Evolutionary conservation across 2,113 vertebrate species (phyloP).

Genomic region (Alligator sinensis): DNA sequence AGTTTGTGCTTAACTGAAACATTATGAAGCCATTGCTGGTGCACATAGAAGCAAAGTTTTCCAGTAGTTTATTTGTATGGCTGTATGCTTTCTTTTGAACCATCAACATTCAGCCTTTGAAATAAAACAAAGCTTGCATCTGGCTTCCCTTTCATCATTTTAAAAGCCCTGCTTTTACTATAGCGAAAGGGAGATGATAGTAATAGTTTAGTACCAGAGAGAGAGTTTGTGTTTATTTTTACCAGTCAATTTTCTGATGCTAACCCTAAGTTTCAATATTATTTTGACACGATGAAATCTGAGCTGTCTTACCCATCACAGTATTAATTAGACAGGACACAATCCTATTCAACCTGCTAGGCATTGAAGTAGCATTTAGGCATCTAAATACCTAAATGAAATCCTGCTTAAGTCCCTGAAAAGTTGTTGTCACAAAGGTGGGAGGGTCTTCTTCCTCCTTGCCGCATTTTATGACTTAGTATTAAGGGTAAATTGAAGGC

Average conservation of each 20-base stretch:
- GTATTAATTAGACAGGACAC: not conserved
- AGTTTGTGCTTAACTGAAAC: not conserved
- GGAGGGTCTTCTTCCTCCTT: too few relatives aligned
- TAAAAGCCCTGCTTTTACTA: not conserved
- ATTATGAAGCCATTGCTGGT: not conserved
- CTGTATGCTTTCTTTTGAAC: constrained; percentile 21
- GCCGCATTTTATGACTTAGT: too few relatives aligned
- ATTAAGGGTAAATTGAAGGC: too few relatives aligned
- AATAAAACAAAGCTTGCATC: not conserved
- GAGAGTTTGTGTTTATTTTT: not conserved
- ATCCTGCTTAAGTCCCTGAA: too few relatives aligned
- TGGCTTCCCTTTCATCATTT: not conserved
- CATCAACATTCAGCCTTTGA: not conserved
- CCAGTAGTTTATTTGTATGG: not conserved
- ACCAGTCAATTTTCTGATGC: not conserved
- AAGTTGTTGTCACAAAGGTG: too few relatives aligned
- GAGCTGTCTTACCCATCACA: not conserved
- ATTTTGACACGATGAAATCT: not conserved
- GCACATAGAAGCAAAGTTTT: not conserved
- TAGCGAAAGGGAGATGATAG: too few relatives aligned
- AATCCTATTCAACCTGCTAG: too few relatives aligned
- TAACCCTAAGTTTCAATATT: not conserved
- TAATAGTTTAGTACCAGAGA: not conserved
- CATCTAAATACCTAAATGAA: too few relatives aligned
- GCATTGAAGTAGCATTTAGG: too few relatives aligned